These are phyloP conservation scores for Drosophila cognata DNA, from an alignment of 2,888 invertebrate species.

Conservation along the genomic window DNA sequence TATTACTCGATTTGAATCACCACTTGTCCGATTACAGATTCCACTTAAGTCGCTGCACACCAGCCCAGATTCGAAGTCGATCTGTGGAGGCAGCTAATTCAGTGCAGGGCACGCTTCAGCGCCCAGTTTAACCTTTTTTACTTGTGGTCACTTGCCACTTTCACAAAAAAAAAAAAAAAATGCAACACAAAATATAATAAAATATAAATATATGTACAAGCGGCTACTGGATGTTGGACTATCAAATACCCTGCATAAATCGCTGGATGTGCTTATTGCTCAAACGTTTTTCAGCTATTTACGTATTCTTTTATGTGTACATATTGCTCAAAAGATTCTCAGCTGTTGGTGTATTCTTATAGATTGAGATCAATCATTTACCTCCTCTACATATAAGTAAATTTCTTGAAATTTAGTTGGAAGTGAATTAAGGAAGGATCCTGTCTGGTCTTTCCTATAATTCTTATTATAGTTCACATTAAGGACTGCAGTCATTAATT, in stretches of 20 bases:
- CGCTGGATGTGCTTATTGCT: neutral
- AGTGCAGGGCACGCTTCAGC: constrained; percentile 64
- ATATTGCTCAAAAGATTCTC: neutral
- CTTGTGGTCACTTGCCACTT: constrained; percentile 73
- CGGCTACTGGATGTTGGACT: neutral
- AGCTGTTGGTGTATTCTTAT: neutral
- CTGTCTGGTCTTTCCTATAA: neutral
- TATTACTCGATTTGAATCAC: constrained; percentile 30
- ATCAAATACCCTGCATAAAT: constrained; percentile 23
- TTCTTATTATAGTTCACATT: neutral
- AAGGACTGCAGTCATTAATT: neutral
- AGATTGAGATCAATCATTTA: neutral
- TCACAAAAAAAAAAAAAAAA: constrained; percentile 66
- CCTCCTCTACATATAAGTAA: neutral
- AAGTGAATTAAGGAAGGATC: neutral
- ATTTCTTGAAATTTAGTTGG: neutral
- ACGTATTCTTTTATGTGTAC: fast-evolving
- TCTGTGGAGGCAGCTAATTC: constrained; percentile 17
- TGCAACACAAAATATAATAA: constrained; percentile 19
- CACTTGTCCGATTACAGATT: constrained; percentile 16
- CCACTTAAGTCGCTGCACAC: constrained; percentile 25
- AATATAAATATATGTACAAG: constrained; percentile 30
- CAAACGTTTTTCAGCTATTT: neutral
- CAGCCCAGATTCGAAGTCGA: constrained; percentile 26
- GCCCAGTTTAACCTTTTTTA: constrained; percentile 75